Percentiles rank a stretch among this genome's conserved stretches.
phyloP scores from a whole-genome alignment of 1,140 invertebrate species.

The Hyles euphorbiae region DNA sequence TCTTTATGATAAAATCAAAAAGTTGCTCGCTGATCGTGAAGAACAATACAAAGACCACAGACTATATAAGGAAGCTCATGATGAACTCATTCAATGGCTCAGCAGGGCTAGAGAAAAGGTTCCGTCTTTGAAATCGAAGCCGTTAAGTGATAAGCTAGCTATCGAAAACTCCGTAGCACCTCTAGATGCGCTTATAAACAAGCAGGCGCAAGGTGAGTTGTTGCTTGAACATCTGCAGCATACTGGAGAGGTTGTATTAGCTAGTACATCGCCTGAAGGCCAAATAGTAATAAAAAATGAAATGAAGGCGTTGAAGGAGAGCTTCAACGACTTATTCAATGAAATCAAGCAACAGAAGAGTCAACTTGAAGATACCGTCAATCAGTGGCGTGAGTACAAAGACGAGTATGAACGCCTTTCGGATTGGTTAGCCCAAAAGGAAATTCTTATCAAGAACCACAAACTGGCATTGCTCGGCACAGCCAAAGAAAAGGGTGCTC shows the following conservation, averaged over 20 bases:
- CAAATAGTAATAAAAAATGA: slow-evolving; percentile 89
- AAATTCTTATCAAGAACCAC: slow-evolving; percentile 93
- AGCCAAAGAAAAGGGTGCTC: slow-evolving; percentile 89
- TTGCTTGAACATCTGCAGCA: slow-evolving; percentile 91
- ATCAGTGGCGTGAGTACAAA: slow-evolving; percentile 92
- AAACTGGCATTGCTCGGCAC: slow-evolving; percentile 89
- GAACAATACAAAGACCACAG: slow-evolving; percentile 92
- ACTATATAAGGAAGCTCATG: slow-evolving; percentile 91
- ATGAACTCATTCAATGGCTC: slow-evolving; percentile 91
- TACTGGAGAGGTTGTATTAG: slow-evolving; percentile 89
- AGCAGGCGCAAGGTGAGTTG: slow-evolving; percentile 92
- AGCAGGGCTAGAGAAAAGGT: slow-evolving; percentile 91
- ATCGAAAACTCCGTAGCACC: slow-evolving; percentile 92
- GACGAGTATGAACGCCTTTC: slow-evolving; percentile 94
- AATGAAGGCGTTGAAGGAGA: slow-evolving; percentile 88
- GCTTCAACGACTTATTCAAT: slow-evolving; percentile 89
- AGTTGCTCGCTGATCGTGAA: slow-evolving; percentile 85
- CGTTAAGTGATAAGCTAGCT: slow-evolving; percentile 89
- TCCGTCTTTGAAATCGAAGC: slow-evolving; percentile 89
- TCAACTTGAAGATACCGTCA: slow-evolving; percentile 87
- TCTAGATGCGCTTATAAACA: slow-evolving; percentile 89
- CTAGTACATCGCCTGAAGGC: slow-evolving; percentile 86
- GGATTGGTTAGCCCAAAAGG: slow-evolving; percentile 95
- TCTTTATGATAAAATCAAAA: slow-evolving; percentile 83
- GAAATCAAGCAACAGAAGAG: slow-evolving; percentile 91